Conservation (phyloP, 2,113 vertebrate genomes). For the Chaetodon auriga region DNA sequence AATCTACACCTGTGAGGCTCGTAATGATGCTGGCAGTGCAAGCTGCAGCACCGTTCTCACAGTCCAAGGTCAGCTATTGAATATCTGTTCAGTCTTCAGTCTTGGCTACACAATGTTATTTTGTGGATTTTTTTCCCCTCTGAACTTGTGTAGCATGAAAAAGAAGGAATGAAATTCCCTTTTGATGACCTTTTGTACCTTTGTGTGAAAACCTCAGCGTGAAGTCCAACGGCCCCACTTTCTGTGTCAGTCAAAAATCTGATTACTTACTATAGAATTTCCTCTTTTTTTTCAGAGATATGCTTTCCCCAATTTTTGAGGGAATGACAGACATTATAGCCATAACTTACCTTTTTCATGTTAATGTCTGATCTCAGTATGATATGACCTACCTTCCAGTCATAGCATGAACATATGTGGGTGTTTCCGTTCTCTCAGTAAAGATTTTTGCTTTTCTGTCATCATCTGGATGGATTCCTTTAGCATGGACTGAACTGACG, state of each 20-base stretch:
- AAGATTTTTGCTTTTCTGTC: conserved; percentile 10
- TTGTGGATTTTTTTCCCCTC: conserved; percentile 4
- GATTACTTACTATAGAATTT: too few relatives aligned
- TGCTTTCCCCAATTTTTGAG: neutral
- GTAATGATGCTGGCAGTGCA: conserved; percentile 93
- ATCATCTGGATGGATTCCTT: conserved; percentile 17
- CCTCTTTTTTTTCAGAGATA: conserved; percentile 11
- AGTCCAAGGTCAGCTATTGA: conserved; percentile 92
- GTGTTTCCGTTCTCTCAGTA: neutral
- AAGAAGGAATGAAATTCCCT: conserved; percentile 7
- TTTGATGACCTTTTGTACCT: neutral
- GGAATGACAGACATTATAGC: neutral
- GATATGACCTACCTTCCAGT: neutral
- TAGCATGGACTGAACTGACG: conserved; percentile 50
- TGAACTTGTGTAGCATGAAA: conserved; percentile 47
- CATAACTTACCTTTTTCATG: neutral
- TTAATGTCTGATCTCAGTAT: neutral
- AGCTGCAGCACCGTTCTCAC: conserved; percentile 92
- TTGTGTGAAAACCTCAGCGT: conserved; percentile 6
- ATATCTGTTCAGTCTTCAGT: neutral
- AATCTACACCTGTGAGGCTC: conserved; percentile 94
- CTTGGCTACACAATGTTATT: neutral
- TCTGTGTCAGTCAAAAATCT: neutral
- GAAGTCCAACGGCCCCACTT: neutral
- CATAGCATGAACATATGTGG: conserved; percentile 18